Conservation (phyloP, 2,888 invertebrate genomes). For the Salpingus planirostris region DNA sequence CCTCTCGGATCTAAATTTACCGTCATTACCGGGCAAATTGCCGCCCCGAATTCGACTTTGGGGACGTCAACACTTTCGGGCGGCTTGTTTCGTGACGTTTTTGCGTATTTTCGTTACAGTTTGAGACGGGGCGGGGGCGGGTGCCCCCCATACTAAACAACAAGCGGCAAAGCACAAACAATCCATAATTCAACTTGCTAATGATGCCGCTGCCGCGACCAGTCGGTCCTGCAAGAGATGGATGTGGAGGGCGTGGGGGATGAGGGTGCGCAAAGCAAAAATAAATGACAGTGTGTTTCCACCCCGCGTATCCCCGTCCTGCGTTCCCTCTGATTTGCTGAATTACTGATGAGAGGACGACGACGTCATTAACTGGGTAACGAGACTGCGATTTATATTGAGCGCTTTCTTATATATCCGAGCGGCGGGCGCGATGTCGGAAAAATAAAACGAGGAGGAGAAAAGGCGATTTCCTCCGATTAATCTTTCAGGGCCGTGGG, state of each 20-base stretch:
- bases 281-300: slow-evolving; percentile 35
- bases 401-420: slow-evolving; percentile 23
- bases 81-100: too few species aligned
- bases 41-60: too few species aligned
- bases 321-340: slow-evolving; percentile 29
- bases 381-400: slow-evolving; percentile 38
- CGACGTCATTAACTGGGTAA: slow-evolving; percentile 38
- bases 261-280: slow-evolving; percentile 26
- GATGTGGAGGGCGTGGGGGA: slow-evolving; percentile 30
- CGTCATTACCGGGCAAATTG: too few species aligned
- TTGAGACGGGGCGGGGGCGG: too few species aligned
- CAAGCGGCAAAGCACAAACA: slow-evolving; percentile 32
- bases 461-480: background rate
- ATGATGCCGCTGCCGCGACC: slow-evolving; percentile 39
- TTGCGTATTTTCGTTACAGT: too few species aligned
- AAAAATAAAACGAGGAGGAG: too few species aligned
- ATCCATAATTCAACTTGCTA: slow-evolving; percentile 42
- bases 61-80: too few species aligned
- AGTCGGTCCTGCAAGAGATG: slow-evolving; percentile 38
- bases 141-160: too few species aligned
- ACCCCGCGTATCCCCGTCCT: slow-evolving; percentile 16
- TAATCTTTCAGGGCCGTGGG: too few species aligned
- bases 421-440: too few species aligned
- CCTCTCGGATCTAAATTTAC: too few species aligned
- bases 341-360: slow-evolving; percentile 38